Percentiles rank a stretch among this genome's conserved stretches.
Conservation (phyloP, 2,888 invertebrate species). For the Oasisia sp. region DNA sequence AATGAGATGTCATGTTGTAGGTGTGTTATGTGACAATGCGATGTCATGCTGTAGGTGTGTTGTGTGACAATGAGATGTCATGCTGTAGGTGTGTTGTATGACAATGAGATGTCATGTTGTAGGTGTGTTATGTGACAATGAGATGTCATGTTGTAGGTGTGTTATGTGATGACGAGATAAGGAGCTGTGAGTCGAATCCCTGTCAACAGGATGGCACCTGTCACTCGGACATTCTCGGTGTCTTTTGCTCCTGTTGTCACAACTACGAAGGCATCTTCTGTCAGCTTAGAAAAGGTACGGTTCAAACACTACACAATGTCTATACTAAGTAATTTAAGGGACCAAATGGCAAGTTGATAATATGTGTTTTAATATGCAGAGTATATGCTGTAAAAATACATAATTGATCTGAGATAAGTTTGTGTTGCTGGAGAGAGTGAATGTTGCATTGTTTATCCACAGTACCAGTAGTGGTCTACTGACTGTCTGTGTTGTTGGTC, state of each 20-base stretch:
- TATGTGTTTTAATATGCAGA: too few species aligned
- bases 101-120: too few species aligned
- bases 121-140: background rate
- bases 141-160: background rate
- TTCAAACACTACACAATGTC: background rate
- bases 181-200: conserved; percentile 29
- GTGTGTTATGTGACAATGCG: too few species aligned
- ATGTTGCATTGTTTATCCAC: too few species aligned
- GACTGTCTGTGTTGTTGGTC: background rate
- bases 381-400: too few species aligned
- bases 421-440: too few species aligned
- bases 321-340: background rate
- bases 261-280: conserved; percentile 45
- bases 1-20: too few species aligned
- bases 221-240: conserved; percentile 42
- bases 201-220: conserved; percentile 44
- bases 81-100: background rate
- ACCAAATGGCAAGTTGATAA: background rate
- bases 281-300: conserved; percentile 37
- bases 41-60: too few species aligned
- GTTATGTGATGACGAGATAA: background rate
- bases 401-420: too few species aligned
- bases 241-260: conserved; percentile 46
- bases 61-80: background rate
- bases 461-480: background rate